A percentile compares a stretch with the other conserved stretches of the same genome.
These are phyloP conservation scores for Eilema griseolum DNA, from an alignment of 2,888 invertebrate genomes.

Conservation along the genomic window DNA sequence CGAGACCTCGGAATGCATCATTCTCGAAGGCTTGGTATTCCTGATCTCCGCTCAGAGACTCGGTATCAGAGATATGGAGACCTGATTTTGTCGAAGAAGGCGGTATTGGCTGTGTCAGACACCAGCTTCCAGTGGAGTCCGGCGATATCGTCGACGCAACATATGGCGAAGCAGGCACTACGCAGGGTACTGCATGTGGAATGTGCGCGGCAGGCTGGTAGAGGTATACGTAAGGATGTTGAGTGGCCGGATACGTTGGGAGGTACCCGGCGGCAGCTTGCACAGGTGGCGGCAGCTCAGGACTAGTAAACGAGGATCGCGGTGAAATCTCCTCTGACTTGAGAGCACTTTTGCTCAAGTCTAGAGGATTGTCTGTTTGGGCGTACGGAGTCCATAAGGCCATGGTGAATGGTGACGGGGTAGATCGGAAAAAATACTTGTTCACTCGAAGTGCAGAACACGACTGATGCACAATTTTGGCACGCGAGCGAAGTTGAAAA, in stretches of 20 bases:
- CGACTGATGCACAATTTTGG: neutral
- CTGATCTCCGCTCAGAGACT: neutral
- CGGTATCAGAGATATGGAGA: neutral
- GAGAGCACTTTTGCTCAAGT: too few relatives aligned
- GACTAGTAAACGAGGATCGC: neutral
- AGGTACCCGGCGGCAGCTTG: neutral
- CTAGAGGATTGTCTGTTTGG: too few relatives aligned
- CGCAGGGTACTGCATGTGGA: neutral
- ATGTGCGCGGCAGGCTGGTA: neutral
- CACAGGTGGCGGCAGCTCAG: neutral
- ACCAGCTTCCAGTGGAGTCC: neutral
- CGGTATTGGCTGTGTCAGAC: neutral
- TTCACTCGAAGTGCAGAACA: too few relatives aligned
- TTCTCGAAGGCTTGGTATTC: slow-evolving; percentile 1
- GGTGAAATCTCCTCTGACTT: neutral
- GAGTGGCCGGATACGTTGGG: neutral
- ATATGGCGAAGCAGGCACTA: neutral
- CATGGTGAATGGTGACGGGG: neutral
- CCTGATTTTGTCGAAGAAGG: neutral
- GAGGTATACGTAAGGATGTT: neutral
- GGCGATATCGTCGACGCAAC: neutral
- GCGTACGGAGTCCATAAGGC: neutral
- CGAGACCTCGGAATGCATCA: neutral
- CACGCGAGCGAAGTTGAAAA: neutral
- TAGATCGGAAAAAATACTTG: neutral